phyloP scores from a whole-genome alignment of 2,113 vertebrate species.

The Halichoeres trimaculatus region DNA sequence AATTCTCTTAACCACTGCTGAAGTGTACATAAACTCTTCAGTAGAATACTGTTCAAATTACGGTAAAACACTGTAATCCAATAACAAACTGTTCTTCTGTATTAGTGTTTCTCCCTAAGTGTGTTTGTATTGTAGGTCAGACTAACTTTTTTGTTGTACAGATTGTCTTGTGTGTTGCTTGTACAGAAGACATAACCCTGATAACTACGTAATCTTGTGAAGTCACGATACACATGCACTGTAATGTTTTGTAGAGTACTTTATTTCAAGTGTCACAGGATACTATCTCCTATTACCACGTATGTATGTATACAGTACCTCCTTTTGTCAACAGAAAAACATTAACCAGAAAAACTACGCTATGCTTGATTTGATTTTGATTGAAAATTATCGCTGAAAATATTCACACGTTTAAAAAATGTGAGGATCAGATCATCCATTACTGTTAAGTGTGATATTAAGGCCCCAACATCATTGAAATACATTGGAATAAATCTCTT shows the following conservation, averaged over 20 bases:
- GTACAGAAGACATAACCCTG: conserved; percentile 55
- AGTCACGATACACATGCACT: conserved; percentile 49
- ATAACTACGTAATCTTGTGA: conserved; percentile 29
- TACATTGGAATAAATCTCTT: conserved; percentile 34
- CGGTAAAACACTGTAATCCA: conserved; percentile 45
- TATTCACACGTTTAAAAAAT: conserved; percentile 48
- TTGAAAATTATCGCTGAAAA: not conserved
- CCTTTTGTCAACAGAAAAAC: not conserved
- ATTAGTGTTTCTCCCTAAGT: conserved; percentile 45
- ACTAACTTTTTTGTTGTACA: conserved; percentile 69
- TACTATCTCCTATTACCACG: conserved; percentile 15
- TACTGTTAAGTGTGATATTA: conserved; percentile 7
- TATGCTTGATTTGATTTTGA: conserved; percentile 6
- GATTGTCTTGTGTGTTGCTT: conserved; percentile 37
- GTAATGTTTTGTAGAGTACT: conserved; percentile 46
- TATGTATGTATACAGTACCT: too few species aligned
- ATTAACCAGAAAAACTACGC: not conserved
- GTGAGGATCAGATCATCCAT: conserved; percentile 11
- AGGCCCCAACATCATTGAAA: not conserved
- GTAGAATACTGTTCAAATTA: conserved; percentile 43
- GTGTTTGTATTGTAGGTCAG: conserved; percentile 37
- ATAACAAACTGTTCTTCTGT: conserved; percentile 23
- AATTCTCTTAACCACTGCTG: conserved; percentile 59
- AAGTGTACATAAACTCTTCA: conserved; percentile 51
- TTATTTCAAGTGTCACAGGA: conserved; percentile 24